These are phyloP conservation scores for Triops cancriformis DNA, from an alignment of 1,140 invertebrate species.

Conservation along the genomic window DNA sequence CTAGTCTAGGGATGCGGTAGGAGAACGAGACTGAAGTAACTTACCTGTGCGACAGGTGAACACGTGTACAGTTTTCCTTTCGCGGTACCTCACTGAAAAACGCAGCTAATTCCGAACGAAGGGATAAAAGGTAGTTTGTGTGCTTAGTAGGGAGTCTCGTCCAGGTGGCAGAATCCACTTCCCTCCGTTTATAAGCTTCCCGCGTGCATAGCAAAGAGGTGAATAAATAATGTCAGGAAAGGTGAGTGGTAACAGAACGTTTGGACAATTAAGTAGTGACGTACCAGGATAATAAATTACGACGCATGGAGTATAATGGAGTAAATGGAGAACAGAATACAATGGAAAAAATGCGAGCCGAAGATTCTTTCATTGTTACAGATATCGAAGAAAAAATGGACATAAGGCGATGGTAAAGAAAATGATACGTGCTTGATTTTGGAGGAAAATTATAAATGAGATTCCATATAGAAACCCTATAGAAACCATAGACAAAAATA, in stretches of 20 bases:
- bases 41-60: slow-evolving; percentile 4
- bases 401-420: no score
- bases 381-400: no score
- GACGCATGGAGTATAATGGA: no score
- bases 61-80: slow-evolving; percentile 5
- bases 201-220: not conserved
- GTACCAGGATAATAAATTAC: not conserved
- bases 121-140: not conserved
- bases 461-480: no score
- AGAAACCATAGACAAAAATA: no score
- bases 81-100: not conserved
- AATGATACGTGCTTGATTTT: no score
- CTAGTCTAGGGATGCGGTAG: not conserved
- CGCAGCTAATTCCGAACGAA: not conserved
- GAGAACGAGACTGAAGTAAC: not conserved
- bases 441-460: no score
- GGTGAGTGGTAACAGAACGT: not conserved
- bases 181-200: not conserved
- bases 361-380: no score
- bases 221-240: not conserved
- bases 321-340: no score
- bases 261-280: not conserved
- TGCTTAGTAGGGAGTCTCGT: no score
- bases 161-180: not conserved
- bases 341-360: no score